phyloP scores from a whole-genome alignment of 2,888 invertebrate genomes.

The Lasioglossum leucozonium region DNA sequence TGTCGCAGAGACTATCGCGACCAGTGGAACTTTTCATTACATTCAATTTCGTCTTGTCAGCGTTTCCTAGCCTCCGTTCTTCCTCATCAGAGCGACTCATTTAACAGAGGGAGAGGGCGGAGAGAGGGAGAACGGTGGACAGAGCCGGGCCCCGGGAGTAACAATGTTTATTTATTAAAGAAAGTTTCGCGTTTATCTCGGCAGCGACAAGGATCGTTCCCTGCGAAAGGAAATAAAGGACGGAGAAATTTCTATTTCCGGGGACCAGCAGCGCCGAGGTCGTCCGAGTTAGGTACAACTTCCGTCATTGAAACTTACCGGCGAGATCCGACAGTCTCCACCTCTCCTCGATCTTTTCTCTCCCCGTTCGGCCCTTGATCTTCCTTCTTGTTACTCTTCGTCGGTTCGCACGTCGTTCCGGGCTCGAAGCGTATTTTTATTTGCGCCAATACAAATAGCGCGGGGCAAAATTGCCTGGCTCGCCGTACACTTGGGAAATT shows the following conservation, averaged over 20 bases:
- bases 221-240: slow-evolving; percentile 31
- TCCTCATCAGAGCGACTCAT: slow-evolving; percentile 15
- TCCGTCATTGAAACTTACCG: slow-evolving; percentile 72
- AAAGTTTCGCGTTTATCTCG: slow-evolving; percentile 49
- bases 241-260: slow-evolving; percentile 50
- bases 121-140: not conserved
- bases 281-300: slow-evolving; percentile 65
- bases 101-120: not conserved
- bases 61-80: not conserved
- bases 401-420: slow-evolving; percentile 54
- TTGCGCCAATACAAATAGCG: slow-evolving; percentile 50
- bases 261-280: not conserved
- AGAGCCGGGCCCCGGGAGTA: not conserved
- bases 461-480: slow-evolving; percentile 46
- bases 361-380: not conserved
- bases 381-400: slow-evolving; percentile 50
- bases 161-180: slow-evolving; percentile 57
- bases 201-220: slow-evolving; percentile 23
- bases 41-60: slow-evolving; percentile 47
- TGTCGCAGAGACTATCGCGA: not conserved
- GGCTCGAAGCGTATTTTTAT: slow-evolving; percentile 61
- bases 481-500: slow-evolving; percentile 77
- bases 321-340: slow-evolving; percentile 24
- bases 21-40: slow-evolving; percentile 32
- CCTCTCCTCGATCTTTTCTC: not conserved